A percentile compares a stretch with the other conserved stretches of the same genome.
Conservation (phyloP, 2,797 vertebrate species). For the Chelon auratus region DNA sequence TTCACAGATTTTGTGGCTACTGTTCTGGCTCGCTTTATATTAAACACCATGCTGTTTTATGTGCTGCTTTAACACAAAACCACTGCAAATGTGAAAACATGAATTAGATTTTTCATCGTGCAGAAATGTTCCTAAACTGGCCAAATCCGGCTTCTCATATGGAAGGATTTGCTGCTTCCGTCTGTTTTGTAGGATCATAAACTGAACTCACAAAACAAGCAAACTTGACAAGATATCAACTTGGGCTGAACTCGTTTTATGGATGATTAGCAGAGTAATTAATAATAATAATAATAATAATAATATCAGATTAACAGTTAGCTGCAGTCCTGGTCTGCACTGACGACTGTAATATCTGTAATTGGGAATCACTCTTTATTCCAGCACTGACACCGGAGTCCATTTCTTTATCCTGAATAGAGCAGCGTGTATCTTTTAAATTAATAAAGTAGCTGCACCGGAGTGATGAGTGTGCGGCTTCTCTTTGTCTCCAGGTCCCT, state of each 20-base stretch:
- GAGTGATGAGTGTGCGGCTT: slow-evolving; percentile 30
- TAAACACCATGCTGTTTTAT: neutral
- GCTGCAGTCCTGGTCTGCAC: neutral
- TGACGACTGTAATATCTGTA: neutral
- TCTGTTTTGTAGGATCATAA: neutral
- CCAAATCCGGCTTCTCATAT: neutral
- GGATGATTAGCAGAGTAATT: too few species aligned
- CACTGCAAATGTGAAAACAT: neutral
- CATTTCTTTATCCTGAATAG: slow-evolving; percentile 21
- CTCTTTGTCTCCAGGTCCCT: slow-evolving; percentile 41
- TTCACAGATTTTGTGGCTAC: neutral
- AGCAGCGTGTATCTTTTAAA: slow-evolving; percentile 24
- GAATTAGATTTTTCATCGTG: neutral
- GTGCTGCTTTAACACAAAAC: neutral
- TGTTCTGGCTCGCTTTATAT: neutral
- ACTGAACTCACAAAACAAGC: neutral
- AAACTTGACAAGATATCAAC: neutral
- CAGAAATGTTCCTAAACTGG: neutral
- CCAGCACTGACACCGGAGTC: neutral
- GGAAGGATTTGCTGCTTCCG: too few species aligned
- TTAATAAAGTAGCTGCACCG: slow-evolving; percentile 36
- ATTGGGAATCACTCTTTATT: neutral
- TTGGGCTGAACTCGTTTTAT: neutral
- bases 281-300: neutral
- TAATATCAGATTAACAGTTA: neutral